Evolutionary conservation across 2,888 invertebrate genomes (phyloP).

Genomic region (Nymphalis urticae): DNA sequence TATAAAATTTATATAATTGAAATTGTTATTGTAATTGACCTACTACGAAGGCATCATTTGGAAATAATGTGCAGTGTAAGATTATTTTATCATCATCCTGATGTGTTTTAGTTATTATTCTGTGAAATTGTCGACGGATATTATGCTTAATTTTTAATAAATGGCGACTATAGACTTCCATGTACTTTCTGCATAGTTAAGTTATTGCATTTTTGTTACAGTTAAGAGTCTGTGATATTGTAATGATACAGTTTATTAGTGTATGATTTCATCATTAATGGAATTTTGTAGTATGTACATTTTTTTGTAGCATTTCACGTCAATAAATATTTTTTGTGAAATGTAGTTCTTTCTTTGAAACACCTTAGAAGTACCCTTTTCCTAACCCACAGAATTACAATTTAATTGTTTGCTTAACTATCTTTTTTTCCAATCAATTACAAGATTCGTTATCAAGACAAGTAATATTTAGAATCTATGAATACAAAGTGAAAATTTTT

Average conservation of each 20-base stretch:
- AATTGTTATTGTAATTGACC: not conserved
- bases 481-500: not conserved
- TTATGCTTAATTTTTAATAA: slow-evolving; percentile 16
- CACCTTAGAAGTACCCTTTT: slow-evolving; percentile 41
- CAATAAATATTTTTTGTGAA: slow-evolving; percentile 55
- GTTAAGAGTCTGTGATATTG: slow-evolving; percentile 34
- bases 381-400: slow-evolving; percentile 33
- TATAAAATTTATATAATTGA: slow-evolving; percentile 8
- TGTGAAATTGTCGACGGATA: slow-evolving; percentile 28
- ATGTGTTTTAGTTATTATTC: slow-evolving; percentile 17
- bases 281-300: slow-evolving; percentile 26
- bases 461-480: not conserved
- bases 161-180: slow-evolving; percentile 12
- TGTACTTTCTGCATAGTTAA: slow-evolving; percentile 20
- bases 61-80: slow-evolving; percentile 27
- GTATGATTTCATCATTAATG: slow-evolving; percentile 30
- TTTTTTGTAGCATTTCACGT: slow-evolving; percentile 30
- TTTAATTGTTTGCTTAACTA: not conserved
- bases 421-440: not conserved
- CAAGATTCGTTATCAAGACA: not conserved
- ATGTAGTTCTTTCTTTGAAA: slow-evolving; percentile 59
- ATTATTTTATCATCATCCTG: slow-evolving; percentile 18
- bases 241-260: slow-evolving; percentile 23
- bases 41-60: slow-evolving; percentile 18
- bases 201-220: slow-evolving; percentile 27